Conservation (phyloP, 2,888 invertebrate genomes). For the Epicampocera succincta region DNA sequence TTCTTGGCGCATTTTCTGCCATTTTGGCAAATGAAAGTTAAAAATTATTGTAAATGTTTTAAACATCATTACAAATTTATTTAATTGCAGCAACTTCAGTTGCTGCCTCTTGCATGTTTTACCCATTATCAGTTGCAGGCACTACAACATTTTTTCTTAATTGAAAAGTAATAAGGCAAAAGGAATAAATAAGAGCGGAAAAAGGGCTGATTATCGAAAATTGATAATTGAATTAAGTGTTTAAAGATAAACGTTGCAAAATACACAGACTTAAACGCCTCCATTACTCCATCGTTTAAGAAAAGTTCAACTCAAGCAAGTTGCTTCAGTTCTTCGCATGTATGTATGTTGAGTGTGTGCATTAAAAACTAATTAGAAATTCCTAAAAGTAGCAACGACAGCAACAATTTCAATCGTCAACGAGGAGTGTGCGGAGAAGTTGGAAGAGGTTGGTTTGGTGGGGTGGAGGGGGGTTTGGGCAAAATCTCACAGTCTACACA, state of each 20-base stretch:
- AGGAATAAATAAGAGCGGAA: background rate
- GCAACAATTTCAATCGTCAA: conserved; percentile 31
- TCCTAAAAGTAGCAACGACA: conserved; percentile 57
- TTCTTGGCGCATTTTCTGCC: too few species aligned
- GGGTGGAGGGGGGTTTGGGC: background rate
- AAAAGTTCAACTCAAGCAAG: conserved; percentile 3
- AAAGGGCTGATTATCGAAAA: conserved; percentile 53
- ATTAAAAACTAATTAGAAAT: conserved; percentile 69
- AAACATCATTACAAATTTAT: background rate
- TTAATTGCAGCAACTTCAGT: conserved; percentile 24
- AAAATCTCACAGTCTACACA: background rate
- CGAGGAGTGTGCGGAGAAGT: background rate
- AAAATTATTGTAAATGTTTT: conserved; percentile 19
- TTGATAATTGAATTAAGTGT: conserved; percentile 64
- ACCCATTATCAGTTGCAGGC: conserved; percentile 43
- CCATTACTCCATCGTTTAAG: background rate
- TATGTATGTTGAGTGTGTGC: conserved; percentile 12
- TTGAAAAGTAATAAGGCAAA: conserved; percentile 37
- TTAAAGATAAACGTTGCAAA: conserved; percentile 45
- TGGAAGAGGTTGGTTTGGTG: background rate
- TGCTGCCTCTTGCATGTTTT: conserved; percentile 17
- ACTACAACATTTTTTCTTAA: conserved; percentile 26
- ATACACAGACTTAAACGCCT: conserved; percentile 26
- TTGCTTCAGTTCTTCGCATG: conserved; percentile 5
- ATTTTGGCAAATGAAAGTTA: background rate